A percentile compares a stretch with the other conserved stretches of the same genome.
phyloP scores from a whole-genome alignment of 2,797 vertebrate genomes.

The Otolemur crassicaudatus region DNA sequence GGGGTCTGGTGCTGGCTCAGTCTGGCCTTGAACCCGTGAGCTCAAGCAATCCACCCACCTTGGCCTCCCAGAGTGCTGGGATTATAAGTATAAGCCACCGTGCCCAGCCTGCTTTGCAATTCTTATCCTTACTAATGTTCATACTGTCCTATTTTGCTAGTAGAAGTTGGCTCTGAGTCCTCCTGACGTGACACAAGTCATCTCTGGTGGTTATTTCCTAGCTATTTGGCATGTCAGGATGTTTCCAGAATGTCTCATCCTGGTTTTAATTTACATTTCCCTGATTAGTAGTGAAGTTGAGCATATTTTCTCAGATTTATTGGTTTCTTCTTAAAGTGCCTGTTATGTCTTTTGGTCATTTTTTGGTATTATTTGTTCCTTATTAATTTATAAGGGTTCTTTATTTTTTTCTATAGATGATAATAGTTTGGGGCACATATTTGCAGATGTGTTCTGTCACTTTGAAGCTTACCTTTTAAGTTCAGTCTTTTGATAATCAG shows the following conservation, averaged over 20 bases:
- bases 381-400: conserved; percentile 24
- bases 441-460: conserved; percentile 16
- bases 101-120: neutral
- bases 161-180: neutral
- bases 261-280: conserved; percentile 41
- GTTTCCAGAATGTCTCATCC: conserved; percentile 22
- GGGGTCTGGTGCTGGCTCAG: no score
- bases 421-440: neutral
- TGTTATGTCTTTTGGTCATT: conserved; percentile 31
- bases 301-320: conserved; percentile 32
- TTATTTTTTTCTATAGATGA: neutral
- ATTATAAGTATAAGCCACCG: no score
- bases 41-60: no score
- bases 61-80: no score
- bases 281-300: conserved; percentile 2
- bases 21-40: no score
- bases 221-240: neutral
- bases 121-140: conserved; percentile 15
- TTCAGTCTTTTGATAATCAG: conserved; percentile 19
- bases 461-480: conserved; percentile 34
- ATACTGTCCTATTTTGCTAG: neutral
- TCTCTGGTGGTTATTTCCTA: neutral
- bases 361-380: conserved; percentile 15
- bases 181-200: neutral
- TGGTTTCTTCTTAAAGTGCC: conserved; percentile 44